Evolutionary conservation across 2,888 invertebrate genomes (phyloP), one percentile per base, ranked within the genome.

Genomic region (Acheta domesticus): DNA sequence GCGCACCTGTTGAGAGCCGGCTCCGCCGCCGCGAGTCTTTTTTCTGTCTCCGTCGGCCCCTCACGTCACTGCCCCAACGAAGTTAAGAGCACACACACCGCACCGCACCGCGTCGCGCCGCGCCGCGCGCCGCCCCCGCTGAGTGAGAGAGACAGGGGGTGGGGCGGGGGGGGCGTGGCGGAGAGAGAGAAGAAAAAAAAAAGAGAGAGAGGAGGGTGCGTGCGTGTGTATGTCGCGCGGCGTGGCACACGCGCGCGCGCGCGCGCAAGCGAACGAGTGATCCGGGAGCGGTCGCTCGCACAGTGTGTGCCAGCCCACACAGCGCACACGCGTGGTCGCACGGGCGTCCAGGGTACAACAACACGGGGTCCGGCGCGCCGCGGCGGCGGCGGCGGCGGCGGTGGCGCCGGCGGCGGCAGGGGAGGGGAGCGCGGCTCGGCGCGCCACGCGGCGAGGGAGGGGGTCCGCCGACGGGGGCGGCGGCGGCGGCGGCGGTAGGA

Each of bases 381-480:
- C 78, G 79, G 80, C 50, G 78, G 48, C 50, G 81, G 81, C 79
- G 79, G 74, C 77, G 78, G 75, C 79, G 75, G 76, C 78, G 76
- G 49, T 79, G n/a, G 74, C 77, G 74, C 73, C 78, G 76, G 77
- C 80, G 49, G 74, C 74, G 49, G n/a, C 20, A 19, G 75, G 62
- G 76, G 78, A 23, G 78, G 62, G 76, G 77, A 80, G 87, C 87
- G 88, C 89, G 89, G 89, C 87, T 88, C 87, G 88, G 87, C 86
- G 86, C 86, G 86, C 73, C 73, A 73, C 75, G 23, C 20, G 16
- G 75, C 20, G 75, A 16, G 14, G 76, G 23, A 16, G 48, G 23
- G 14, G 76, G 76, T 23, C 20, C 48, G 36, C 49, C 49, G 48
- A n/a, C 76, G 48, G 48, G 48, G 76, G 76, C 48, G 76, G 76